Conservation (phyloP, 2,888 invertebrate genomes). For the Philopedon plagiatum region DNA sequence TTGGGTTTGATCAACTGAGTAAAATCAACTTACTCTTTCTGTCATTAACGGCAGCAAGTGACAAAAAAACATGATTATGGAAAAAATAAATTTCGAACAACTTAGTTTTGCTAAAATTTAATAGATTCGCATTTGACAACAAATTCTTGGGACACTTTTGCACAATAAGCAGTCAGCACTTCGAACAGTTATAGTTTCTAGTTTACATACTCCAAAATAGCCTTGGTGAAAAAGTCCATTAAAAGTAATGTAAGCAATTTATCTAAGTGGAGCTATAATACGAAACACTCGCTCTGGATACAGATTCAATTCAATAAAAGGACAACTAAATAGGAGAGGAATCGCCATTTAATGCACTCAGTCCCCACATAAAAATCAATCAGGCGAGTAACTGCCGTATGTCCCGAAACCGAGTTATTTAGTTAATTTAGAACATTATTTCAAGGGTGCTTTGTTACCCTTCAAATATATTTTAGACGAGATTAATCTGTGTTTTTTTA, state of each 20-base stretch:
- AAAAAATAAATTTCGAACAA: no score
- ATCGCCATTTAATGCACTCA: constrained; percentile 50
- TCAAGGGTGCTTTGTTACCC: constrained; percentile 16
- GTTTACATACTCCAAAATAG: constrained; percentile 7
- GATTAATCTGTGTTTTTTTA: no score
- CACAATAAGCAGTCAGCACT: no score
- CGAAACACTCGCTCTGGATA: constrained; percentile 46
- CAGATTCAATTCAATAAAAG: constrained; percentile 50
- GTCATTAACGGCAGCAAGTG: no score
- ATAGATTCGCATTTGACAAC: no score
- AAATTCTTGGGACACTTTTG: no score
- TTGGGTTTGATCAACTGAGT: no score
- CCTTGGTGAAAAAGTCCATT: constrained; percentile 35
- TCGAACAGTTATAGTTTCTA: no score
- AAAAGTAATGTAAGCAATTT: constrained; percentile 48
- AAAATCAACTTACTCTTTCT: no score
- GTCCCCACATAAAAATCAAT: constrained; percentile 50
- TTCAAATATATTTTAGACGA: neutral
- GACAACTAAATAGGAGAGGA: constrained; percentile 50
- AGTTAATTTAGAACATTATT: constrained; percentile 23
- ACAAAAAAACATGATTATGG: no score
- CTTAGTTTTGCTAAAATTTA: no score
- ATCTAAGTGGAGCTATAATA: constrained; percentile 46
- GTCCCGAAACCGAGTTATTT: constrained; percentile 46
- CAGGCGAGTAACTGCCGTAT: constrained; percentile 49